Evolutionary conservation across 2,113 vertebrate species (phyloP), one percentile per base, ranked within the genome.

Genomic region (Meleagris gallopavo): DNA sequence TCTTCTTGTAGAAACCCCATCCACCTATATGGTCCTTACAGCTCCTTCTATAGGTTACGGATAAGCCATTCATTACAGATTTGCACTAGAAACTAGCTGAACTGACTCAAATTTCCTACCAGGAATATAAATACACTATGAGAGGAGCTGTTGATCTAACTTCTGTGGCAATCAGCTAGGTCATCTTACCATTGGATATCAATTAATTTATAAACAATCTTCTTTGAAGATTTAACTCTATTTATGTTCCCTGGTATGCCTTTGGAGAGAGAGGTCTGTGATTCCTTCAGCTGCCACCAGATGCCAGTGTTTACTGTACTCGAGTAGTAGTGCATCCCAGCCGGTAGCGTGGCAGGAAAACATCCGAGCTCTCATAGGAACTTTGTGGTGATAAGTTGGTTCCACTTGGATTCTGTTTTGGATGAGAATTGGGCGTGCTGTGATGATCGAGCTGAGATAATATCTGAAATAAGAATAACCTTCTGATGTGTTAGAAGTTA

Each of bases 281-380:
- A 24, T 95, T 88, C 79, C 18, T 50, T 9, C 19, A 5, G 6
- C 62, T 71, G 69, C 97, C 98, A 83, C 94, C 95, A 97, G 98
- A 94, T 95, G 97, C 78, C 97, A 93, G 93, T 93, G 94, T 97
- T 85, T 76, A 41, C 97, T 85, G 94, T 12, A 75, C 90, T 21
- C 86, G 4, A 64, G 29, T 19, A 13, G 48, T 2, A 38, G 34
- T 7, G 45, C 77, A 21, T 27, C 8, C n/a, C 25, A 8, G 45
- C 13, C 36, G 25, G 52, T 15, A 30, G 25, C 15, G 2, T 6
- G 19, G 7, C 61, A 4, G 12, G 1, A 3, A 7, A 2, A 14
- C 41, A 2, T 2, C 10, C 4, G 3, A 29, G 8, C 46, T 38
- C 17, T n/a, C 29, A 0, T 17, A 17, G 34, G 24, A 46, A 18